Conservation (phyloP, 2,888 invertebrate species). For the Dynastes grantii region DNA sequence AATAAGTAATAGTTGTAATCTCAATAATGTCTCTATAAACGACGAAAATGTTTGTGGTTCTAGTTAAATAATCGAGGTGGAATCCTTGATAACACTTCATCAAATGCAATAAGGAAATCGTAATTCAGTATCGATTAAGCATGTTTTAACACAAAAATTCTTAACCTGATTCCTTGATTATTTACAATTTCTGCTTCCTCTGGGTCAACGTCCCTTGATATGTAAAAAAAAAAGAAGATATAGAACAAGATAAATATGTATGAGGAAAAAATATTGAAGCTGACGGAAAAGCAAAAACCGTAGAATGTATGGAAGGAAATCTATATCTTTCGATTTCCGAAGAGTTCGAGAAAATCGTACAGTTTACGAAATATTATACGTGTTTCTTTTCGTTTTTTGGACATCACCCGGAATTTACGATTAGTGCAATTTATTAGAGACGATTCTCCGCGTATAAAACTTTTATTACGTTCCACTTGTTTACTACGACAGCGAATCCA, state of each 20-base stretch:
- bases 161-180: not conserved
- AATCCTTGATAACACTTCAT: no score
- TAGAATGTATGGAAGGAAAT: not conserved
- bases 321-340: constrained; percentile 1
- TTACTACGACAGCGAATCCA: constrained; percentile 25
- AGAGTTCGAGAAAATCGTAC: constrained; percentile 3
- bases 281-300: not conserved
- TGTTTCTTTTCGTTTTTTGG: not conserved
- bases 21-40: no score
- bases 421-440: constrained; percentile 30
- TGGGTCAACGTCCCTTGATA: constrained; percentile 8
- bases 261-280: constrained; percentile 28
- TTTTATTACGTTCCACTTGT: constrained; percentile 35
- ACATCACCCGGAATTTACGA: constrained; percentile 29
- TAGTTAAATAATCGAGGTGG: no score
- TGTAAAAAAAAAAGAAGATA: constrained; percentile 13
- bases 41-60: no score
- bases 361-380: constrained; percentile 21
- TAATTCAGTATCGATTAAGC: not conserved
- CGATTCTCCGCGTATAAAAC: constrained; percentile 25
- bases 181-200: constrained; percentile 9
- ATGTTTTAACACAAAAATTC: not conserved
- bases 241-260: constrained; percentile 26
- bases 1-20: no score
- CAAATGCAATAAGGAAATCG: not conserved